These are phyloP conservation scores for Agrochola lychnidis DNA, from an alignment of 2,888 invertebrate genomes.

Conservation along the genomic window DNA sequence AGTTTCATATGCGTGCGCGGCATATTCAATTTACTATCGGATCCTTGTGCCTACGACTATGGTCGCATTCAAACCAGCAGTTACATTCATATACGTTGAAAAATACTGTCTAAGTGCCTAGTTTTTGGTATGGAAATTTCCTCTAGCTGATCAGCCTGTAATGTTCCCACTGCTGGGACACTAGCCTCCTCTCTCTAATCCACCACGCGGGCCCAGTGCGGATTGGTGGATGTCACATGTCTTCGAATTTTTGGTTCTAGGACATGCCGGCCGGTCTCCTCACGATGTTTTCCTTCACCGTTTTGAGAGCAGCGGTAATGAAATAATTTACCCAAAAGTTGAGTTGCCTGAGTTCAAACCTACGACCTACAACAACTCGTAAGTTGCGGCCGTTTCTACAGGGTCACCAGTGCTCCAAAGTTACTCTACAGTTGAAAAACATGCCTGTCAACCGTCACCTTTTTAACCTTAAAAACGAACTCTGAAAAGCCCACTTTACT, in stretches of 20 bases:
- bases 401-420: neutral
- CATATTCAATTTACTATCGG: conserved; percentile 12
- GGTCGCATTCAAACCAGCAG: neutral
- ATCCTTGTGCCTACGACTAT: neutral
- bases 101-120: neutral
- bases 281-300: neutral
- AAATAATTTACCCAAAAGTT: neutral
- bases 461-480: neutral
- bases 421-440: neutral
- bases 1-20: conserved; percentile 1
- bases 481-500: neutral
- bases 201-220: neutral
- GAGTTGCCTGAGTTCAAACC: neutral
- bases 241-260: neutral
- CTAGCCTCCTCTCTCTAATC: neutral
- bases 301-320: neutral
- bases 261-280: neutral
- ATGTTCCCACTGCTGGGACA: neutral
- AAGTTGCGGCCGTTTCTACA: neutral
- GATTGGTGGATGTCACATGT: neutral
- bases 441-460: neutral
- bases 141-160: neutral
- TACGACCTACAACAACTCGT: neutral
- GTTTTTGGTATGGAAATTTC: neutral
- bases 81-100: neutral